A percentile compares a stretch with the other conserved stretches of the same genome.
These are phyloP conservation scores for Zaprionus taronus DNA, from an alignment of 1,140 invertebrate species.

Conservation along the genomic window DNA sequence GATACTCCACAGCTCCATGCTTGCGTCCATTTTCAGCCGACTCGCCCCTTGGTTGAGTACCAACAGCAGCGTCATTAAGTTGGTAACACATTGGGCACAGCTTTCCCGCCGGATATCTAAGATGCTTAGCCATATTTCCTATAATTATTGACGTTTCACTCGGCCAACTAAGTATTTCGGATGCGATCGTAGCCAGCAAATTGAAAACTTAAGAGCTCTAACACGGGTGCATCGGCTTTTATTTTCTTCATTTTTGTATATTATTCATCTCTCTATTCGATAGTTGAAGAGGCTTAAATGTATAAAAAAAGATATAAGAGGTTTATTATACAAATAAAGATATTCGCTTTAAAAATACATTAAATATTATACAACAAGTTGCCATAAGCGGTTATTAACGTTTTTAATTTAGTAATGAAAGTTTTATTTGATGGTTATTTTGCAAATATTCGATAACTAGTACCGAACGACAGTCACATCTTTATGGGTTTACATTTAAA, in stretches of 20 bases:
- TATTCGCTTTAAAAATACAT: neutral
- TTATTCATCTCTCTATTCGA: neutral
- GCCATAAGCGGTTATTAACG: no score
- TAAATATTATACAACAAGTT: neutral
- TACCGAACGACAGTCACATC: neutral
- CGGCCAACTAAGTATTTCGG: neutral
- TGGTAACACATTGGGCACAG: slow-evolving; percentile 42
- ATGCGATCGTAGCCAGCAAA: neutral
- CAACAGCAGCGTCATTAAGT: slow-evolving; percentile 33
- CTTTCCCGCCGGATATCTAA: slow-evolving; percentile 48
- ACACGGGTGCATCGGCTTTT: neutral
- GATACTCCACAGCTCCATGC: slow-evolving; percentile 3
- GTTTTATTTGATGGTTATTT: neutral
- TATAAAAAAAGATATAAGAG: neutral
- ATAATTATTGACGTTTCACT: slow-evolving; percentile 35
- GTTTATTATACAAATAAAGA: neutral
- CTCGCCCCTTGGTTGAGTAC: slow-evolving; percentile 21
- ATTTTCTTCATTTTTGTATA: neutral
- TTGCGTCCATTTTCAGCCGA: slow-evolving; percentile 16
- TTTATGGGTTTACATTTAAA: neutral
- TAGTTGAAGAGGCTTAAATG: neutral
- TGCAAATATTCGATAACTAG: neutral
- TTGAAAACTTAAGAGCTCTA: neutral
- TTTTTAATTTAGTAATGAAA: no score
- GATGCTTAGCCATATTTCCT: slow-evolving; percentile 37